These are phyloP conservation scores for Jacana jacana DNA, from an alignment of 2,113 vertebrate genomes.

Conservation along the genomic window DNA sequence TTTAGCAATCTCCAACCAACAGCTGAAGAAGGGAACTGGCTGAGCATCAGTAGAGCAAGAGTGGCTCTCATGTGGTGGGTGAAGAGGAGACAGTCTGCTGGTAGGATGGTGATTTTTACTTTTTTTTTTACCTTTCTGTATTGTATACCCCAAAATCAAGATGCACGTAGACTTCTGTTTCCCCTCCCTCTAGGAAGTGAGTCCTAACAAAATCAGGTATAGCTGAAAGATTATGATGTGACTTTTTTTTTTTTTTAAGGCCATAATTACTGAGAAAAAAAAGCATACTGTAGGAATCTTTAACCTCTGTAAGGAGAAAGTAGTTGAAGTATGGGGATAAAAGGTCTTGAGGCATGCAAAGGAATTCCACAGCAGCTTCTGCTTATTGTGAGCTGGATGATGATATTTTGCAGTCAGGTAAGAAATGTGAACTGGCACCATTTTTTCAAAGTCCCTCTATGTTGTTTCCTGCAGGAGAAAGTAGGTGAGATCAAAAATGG, in stretches of 20 bases:
- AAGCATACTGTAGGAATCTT: background rate
- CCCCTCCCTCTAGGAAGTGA: background rate
- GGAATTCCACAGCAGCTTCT: background rate
- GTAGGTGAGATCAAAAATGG: background rate
- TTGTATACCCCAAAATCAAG: background rate
- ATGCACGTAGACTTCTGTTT: rapidly evolving
- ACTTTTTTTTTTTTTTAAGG: background rate
- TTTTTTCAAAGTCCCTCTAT: background rate
- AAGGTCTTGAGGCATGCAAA: background rate
- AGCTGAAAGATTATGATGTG: background rate
- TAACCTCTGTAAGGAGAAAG: background rate
- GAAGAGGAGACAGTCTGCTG: background rate
- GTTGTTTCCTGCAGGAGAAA: background rate
- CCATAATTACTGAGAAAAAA: background rate
- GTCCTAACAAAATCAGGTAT: background rate
- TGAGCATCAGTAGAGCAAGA: background rate
- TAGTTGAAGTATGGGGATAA: background rate
- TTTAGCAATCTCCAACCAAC: background rate
- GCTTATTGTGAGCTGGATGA: background rate
- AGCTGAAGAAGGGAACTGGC: background rate
- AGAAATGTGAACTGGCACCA: background rate
- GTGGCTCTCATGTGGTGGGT: background rate
- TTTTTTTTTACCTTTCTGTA: background rate
- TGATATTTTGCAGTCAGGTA: background rate
- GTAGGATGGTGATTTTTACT: background rate